Conservation (phyloP, 2,113 vertebrate genomes). For the Bothrops jararaca region DNA sequence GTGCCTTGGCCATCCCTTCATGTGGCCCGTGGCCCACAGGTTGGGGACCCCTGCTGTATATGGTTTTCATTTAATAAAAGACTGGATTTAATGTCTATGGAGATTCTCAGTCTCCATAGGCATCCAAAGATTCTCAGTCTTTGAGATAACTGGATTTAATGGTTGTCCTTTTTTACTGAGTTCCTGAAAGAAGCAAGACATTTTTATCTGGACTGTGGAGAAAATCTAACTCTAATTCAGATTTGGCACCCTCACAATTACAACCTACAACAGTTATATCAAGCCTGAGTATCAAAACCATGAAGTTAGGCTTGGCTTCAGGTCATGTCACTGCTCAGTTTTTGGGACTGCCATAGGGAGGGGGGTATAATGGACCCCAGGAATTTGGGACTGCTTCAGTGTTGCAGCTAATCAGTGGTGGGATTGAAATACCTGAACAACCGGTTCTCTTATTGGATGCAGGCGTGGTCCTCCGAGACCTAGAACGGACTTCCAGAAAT, state of each 20-base stretch:
- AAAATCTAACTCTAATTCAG: background rate
- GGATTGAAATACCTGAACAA: too few relatives aligned
- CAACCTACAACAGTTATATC: background rate
- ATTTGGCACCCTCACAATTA: background rate
- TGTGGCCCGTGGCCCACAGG: too few relatives aligned
- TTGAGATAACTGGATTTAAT: background rate
- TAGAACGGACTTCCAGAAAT: too few relatives aligned
- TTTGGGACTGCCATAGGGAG: background rate
- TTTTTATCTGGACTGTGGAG: constrained; percentile 21
- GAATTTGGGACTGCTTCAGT: background rate
- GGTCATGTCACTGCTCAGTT: background rate
- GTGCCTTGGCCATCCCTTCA: too few relatives aligned
- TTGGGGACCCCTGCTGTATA: background rate
- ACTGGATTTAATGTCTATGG: background rate
- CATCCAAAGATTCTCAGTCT: too few relatives aligned
- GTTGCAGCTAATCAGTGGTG: background rate
- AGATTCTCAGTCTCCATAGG: too few relatives aligned
- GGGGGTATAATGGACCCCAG: background rate
- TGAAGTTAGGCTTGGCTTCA: background rate
- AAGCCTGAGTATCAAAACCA: background rate
- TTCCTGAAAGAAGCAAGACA: background rate
- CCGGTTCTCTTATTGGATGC: too few relatives aligned
- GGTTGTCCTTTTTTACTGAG: background rate
- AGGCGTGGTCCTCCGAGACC: too few relatives aligned
- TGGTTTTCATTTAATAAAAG: background rate